phyloP scores from a whole-genome alignment of 2,888 invertebrate genomes.

The Troides oblongomaculatus region DNA sequence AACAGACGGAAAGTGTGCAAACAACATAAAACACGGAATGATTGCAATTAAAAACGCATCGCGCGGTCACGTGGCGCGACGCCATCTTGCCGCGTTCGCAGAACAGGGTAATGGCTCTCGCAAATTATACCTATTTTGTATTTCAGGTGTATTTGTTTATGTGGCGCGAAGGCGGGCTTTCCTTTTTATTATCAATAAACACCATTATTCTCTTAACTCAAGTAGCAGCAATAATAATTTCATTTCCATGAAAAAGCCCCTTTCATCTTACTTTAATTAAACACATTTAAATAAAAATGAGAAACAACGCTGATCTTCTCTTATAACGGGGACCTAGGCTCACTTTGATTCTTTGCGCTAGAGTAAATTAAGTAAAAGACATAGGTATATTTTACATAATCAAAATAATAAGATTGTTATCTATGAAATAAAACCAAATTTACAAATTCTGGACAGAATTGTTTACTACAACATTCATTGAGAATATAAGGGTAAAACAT shows the following conservation, averaged over 20 bases:
- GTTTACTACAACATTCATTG: too few relatives aligned
- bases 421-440: too few relatives aligned
- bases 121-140: conserved; percentile 28
- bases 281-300: neutral
- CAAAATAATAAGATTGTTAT: too few relatives aligned
- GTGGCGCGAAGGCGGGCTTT: neutral
- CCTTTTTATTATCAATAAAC: conserved; percentile 1
- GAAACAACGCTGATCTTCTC: too few relatives aligned
- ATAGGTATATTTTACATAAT: too few relatives aligned
- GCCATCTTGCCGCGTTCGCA: conserved; percentile 61
- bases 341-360: too few relatives aligned
- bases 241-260: neutral
- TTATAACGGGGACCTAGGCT: too few relatives aligned
- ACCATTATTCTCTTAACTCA: neutral
- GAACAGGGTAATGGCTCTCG: conserved; percentile 45
- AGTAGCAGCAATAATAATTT: neutral
- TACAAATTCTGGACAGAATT: too few relatives aligned
- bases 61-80: conserved; percentile 64
- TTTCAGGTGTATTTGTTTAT: conserved; percentile 19
- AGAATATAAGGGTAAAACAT: too few relatives aligned
- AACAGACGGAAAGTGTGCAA: conserved; percentile 71
- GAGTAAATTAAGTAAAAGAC: too few relatives aligned
- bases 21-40: conserved; percentile 79
- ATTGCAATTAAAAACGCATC: conserved; percentile 80
- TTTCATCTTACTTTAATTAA: neutral